These are phyloP conservation scores for Crax fasciolata DNA, from an alignment of 2,797 vertebrate genomes.

Conservation along the genomic window DNA sequence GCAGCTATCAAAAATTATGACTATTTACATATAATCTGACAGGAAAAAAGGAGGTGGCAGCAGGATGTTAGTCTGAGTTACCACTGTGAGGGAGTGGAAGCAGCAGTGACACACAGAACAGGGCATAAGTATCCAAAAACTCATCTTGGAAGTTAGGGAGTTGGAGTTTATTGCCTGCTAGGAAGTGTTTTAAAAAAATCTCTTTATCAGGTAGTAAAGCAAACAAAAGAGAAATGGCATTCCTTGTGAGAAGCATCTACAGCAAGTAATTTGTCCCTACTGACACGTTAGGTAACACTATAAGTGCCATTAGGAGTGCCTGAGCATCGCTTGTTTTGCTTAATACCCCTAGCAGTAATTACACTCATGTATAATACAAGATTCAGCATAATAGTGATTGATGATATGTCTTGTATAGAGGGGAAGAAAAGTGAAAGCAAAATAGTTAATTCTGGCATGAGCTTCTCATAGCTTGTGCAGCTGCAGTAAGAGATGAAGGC, in stretches of 20 bases:
- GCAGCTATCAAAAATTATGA: neutral
- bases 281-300: slow-evolving; percentile 15
- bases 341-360: neutral
- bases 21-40: slow-evolving; percentile 2
- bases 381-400: neutral
- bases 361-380: neutral
- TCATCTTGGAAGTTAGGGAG: neutral
- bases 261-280: neutral
- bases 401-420: neutral
- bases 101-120: neutral
- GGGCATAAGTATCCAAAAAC: neutral
- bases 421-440: slow-evolving; percentile 1
- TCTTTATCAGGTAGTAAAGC: neutral
- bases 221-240: neutral
- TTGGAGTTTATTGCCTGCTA: neutral
- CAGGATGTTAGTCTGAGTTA: neutral
- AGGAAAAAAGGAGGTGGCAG: neutral
- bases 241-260: neutral
- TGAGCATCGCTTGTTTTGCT: neutral
- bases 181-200: neutral
- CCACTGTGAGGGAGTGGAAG: neutral
- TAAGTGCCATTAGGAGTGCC: neutral
- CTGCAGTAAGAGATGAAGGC: slow-evolving; percentile 35
- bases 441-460: neutral
- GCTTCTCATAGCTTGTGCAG: neutral